Conservation (phyloP, 2,888 invertebrate genomes). For the Dromius quadrimaculatus region DNA sequence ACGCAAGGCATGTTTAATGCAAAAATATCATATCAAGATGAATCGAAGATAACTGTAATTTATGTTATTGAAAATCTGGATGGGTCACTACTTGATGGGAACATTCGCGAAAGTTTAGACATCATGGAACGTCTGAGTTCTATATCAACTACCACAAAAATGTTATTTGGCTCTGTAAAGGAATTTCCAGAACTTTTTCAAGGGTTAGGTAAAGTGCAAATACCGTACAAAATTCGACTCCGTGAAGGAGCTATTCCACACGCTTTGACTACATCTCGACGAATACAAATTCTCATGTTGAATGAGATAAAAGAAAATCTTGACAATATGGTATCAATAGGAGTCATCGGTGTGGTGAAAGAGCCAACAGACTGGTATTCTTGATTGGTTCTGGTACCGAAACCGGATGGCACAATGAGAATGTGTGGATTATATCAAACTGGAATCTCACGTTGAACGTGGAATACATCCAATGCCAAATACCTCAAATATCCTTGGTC, state of each 20-base stretch:
- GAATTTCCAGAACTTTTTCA: slow-evolving; percentile 15
- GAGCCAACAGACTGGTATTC: slow-evolving; percentile 10
- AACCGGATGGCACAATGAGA: background rate
- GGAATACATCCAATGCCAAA: background rate
- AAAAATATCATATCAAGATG: background rate
- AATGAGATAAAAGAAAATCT: slow-evolving; percentile 22
- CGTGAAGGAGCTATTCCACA: background rate
- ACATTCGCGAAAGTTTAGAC: background rate
- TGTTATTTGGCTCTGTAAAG: background rate
- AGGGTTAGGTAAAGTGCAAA: slow-evolving; percentile 11
- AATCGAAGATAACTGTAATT: background rate
- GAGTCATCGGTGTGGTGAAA: background rate
- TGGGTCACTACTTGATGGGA: background rate
- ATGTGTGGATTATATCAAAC: background rate
- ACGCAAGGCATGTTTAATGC: background rate
- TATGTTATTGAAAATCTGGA: background rate
- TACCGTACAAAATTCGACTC: background rate
- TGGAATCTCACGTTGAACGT: background rate
- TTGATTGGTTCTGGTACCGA: background rate
- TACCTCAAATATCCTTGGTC: background rate
- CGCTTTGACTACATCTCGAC: background rate
- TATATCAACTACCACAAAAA: background rate
- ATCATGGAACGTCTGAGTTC: background rate
- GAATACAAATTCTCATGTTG: slow-evolving; percentile 24
- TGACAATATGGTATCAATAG: background rate